A percentile compares a stretch with the other conserved stretches of the same genome.
Conservation (phyloP, 2,888 invertebrate genomes). For the Pemphredon lugubris region DNA sequence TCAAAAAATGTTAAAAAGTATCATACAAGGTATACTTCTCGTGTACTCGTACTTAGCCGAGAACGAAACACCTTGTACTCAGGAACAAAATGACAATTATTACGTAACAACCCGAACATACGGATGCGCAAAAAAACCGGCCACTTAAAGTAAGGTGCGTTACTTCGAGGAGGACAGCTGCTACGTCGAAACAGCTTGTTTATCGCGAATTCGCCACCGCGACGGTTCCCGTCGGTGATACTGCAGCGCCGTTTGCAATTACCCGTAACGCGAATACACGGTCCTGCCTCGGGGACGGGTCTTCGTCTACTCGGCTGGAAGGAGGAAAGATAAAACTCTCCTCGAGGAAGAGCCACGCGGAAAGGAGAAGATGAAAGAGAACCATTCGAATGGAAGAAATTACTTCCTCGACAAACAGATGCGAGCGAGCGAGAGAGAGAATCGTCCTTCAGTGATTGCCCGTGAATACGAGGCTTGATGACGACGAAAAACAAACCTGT, state of each 20-base stretch:
- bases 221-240: slow-evolving; percentile 1
- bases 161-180: slow-evolving; percentile 10
- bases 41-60: too few species aligned
- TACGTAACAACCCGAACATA: too few species aligned
- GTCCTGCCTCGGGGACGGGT: not conserved
- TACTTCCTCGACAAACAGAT: slow-evolving; percentile 12
- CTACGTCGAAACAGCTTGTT: not conserved
- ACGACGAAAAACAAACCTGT: slow-evolving; percentile 3
- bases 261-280: slow-evolving; percentile 13
- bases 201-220: not conserved
- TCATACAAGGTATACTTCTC: too few species aligned
- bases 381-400: slow-evolving; percentile 9
- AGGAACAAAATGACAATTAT: too few species aligned
- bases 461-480: slow-evolving; percentile 7
- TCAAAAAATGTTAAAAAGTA: too few species aligned
- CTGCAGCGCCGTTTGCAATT: slow-evolving; percentile 12
- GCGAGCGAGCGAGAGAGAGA: not conserved
- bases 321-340: slow-evolving; percentile 7
- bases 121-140: not conserved
- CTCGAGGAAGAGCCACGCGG: not conserved
- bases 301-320: not conserved
- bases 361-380: slow-evolving; percentile 3
- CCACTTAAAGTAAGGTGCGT: slow-evolving; percentile 7
- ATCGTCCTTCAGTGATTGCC: slow-evolving; percentile 6
- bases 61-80: too few species aligned